Percentiles rank a stretch among this genome's conserved stretches.
phyloP scores from a whole-genome alignment of 2,113 vertebrate genomes.

The Struthidea cinerea region DNA sequence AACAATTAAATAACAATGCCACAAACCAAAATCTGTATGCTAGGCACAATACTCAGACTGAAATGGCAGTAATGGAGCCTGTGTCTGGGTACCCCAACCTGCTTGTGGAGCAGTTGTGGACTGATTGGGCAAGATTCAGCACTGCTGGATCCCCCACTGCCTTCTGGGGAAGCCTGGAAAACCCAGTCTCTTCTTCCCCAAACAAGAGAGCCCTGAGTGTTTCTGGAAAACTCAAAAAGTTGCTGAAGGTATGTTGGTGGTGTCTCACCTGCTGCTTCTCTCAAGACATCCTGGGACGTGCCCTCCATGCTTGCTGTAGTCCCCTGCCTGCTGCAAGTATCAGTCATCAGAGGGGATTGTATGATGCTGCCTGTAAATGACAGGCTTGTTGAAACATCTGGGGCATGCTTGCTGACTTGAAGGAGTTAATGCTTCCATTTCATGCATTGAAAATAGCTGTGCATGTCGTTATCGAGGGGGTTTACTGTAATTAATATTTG shows the following conservation, averaged over 20 bases:
- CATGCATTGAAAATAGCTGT: not conserved
- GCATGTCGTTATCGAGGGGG: not conserved
- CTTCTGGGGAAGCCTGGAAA: not conserved
- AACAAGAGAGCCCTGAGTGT: not conserved
- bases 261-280: not conserved
- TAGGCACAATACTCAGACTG: not conserved
- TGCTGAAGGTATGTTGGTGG: not conserved
- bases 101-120: not conserved
- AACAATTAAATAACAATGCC: not conserved
- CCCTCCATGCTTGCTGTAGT: not conserved
- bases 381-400: not conserved
- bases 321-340: not conserved
- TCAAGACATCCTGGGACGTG: fast-evolving
- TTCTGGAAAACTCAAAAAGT: not conserved
- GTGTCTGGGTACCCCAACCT: not conserved
- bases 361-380: not conserved
- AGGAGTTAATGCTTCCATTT: not conserved
- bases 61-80: not conserved
- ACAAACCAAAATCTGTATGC: not conserved
- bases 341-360: not conserved
- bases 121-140: not conserved
- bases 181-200: not conserved
- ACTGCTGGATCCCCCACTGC: not conserved
- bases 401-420: not conserved
- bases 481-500: not conserved